Percentiles rank a stretch among this genome's conserved stretches.
These are phyloP conservation scores for Eilema caniola DNA, from an alignment of 2,888 invertebrate species.

Conservation along the genomic window DNA sequence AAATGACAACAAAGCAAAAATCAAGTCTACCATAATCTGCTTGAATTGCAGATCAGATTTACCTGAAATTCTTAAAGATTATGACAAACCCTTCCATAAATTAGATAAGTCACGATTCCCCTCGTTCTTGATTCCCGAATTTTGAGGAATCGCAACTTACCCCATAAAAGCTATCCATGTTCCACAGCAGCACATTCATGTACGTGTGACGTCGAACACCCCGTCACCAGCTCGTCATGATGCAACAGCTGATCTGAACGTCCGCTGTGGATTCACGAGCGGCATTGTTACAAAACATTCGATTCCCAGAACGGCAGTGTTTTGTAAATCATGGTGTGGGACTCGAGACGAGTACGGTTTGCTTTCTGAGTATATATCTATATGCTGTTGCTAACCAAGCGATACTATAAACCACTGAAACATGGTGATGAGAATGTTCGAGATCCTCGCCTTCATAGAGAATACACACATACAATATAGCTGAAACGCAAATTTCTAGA, in stretches of 20 bases:
- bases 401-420: background rate
- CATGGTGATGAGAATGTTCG: background rate
- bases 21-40: no score
- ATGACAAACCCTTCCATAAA: no score
- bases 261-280: constrained; percentile 26
- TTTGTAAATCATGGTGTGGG: constrained; percentile 38
- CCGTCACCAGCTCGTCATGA: constrained; percentile 4
- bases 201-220: background rate
- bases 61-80: no score
- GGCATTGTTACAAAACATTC: constrained; percentile 48
- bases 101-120: no score
- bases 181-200: no score
- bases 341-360: constrained; percentile 19
- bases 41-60: no score
- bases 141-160: no score
- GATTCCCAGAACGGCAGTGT: constrained; percentile 47
- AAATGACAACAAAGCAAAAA: no score
- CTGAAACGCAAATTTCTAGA: background rate
- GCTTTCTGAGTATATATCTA: constrained; percentile 30
- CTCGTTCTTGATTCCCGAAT: no score
- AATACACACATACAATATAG: background rate
- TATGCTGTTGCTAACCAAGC: constrained; percentile 17
- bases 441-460: background rate
- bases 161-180: no score
- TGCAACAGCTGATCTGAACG: constrained; percentile 22